Evolutionary conservation across 1,140 invertebrate genomes (phyloP).

Genomic region (Cydia pomonella): DNA sequence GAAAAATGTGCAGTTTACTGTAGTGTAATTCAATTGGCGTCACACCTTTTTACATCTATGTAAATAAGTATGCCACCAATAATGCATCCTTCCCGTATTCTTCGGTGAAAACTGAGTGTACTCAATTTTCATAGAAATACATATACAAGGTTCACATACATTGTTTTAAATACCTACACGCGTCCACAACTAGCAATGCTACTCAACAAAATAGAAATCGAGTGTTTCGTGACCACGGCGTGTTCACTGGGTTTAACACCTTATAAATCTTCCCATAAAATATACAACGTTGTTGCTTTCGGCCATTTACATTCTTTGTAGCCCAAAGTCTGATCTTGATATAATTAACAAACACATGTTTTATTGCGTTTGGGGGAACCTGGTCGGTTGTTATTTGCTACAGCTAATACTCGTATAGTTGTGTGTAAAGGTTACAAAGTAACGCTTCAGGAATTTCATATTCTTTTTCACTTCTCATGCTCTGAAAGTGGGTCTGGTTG

Average conservation of each 20-base stretch:
- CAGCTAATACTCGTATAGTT: not conserved
- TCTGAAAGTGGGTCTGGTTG: too few relatives aligned
- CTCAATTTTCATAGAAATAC: not conserved
- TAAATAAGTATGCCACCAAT: too few relatives aligned
- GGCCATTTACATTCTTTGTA: conserved; percentile 47
- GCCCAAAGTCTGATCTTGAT: conserved; percentile 40
- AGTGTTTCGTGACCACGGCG: conserved; percentile 56
- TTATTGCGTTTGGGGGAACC: conserved; percentile 29
- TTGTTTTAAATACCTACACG: conserved; percentile 8
- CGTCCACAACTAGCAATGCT: not conserved
- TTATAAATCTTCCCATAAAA: conserved; percentile 70
- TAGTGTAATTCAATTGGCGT: too few relatives aligned
- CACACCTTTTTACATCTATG: too few relatives aligned
- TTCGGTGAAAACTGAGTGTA: not conserved
- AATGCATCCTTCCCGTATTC: too few relatives aligned
- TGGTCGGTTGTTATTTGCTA: conserved; percentile 8
- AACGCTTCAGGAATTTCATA: not conserved
- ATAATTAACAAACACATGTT: conserved; percentile 37
- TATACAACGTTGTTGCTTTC: conserved; percentile 64
- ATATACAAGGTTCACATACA: not conserved
- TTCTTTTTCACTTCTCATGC: too few relatives aligned
- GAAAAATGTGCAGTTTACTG: too few relatives aligned
- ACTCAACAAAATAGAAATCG: conserved; percentile 16
- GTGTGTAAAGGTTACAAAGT: not conserved
- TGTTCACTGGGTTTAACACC: conserved; percentile 62